Conservation (phyloP, 2,113 vertebrate genomes). For the Pelodiscus sinensis region DNA sequence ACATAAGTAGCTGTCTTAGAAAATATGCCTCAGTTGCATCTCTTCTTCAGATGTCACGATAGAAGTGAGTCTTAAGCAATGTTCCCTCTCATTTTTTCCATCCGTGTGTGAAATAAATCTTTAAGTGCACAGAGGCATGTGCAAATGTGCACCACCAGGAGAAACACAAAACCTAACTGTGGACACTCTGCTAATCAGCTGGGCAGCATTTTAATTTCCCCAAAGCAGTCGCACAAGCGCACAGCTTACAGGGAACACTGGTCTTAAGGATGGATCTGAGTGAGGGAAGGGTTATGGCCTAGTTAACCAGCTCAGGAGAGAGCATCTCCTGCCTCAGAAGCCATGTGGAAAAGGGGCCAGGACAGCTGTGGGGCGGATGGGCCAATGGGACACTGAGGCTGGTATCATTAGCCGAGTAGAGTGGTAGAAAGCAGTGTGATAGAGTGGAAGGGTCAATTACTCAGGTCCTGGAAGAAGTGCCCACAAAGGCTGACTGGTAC, state of each 20-base stretch:
- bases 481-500: background rate
- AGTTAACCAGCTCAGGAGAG: background rate
- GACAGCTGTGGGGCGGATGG: background rate
- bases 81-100: no score
- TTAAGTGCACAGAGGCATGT: no score
- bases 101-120: no score
- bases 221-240: no score
- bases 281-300: background rate
- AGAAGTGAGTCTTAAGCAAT: background rate
- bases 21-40: background rate
- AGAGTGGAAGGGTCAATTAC: rapidly evolving
- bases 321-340: background rate
- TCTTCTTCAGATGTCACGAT: background rate
- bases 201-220: no score
- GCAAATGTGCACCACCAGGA: no score
- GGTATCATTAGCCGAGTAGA: background rate
- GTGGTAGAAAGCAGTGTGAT: rapidly evolving
- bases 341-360: background rate
- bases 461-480: background rate
- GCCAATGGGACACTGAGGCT: background rate
- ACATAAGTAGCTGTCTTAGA: background rate
- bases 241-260: background rate
- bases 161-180: no score
- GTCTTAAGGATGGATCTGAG: background rate
- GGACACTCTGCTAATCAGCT: no score